phyloP scores from a whole-genome alignment of 2,113 vertebrate genomes.

The Gymnogyps californianus region DNA sequence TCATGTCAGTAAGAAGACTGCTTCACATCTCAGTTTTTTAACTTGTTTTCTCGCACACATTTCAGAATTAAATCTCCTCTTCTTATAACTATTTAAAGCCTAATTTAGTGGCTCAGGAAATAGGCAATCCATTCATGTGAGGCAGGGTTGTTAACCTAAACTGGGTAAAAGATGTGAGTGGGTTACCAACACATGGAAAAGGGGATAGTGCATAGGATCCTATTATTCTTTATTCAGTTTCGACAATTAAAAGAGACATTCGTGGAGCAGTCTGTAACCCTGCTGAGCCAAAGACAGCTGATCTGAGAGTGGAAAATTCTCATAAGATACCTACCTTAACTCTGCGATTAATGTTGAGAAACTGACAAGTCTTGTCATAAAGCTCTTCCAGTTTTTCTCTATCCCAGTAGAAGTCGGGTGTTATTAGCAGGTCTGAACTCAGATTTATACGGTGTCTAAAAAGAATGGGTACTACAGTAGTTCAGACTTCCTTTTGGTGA shows the following conservation, averaged over 20 bases:
- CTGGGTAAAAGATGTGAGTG: background rate
- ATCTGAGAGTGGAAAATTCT: background rate
- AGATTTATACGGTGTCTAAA: slow-evolving; percentile 94
- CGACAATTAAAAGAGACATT: background rate
- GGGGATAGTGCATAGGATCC: background rate
- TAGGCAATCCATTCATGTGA: background rate
- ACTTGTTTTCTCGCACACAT: background rate
- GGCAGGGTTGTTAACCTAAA: background rate
- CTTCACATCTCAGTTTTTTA: background rate
- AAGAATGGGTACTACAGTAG: background rate
- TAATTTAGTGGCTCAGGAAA: background rate
- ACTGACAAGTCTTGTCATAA: slow-evolving; percentile 95
- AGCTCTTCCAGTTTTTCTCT: slow-evolving; percentile 93
- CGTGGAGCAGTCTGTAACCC: background rate
- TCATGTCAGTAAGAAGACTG: background rate
- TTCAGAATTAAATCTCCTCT: background rate
- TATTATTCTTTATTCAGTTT: background rate
- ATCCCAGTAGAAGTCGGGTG: slow-evolving; percentile 99
- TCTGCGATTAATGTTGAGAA: slow-evolving; percentile 93
- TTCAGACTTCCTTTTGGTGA: background rate
- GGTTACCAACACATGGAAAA: background rate
- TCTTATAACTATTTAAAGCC: background rate
- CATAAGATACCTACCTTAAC: slow-evolving; percentile 81
- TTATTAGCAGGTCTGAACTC: slow-evolving; percentile 94
- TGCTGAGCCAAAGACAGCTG: background rate